phyloP scores from a whole-genome alignment of 2,888 invertebrate species.

The Mythimna impura region DNA sequence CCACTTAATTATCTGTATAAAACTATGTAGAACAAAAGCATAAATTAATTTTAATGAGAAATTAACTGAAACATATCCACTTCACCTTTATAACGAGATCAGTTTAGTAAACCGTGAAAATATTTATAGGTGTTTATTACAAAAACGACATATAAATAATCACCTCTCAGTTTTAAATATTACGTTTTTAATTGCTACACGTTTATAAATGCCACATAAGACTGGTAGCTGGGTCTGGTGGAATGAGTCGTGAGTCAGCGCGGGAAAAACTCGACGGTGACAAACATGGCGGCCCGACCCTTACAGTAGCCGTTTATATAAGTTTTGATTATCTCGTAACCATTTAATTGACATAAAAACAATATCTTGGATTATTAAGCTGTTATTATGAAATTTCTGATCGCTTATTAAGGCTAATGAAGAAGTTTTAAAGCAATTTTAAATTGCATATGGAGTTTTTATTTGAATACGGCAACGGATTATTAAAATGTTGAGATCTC shows the following conservation, averaged over 20 bases:
- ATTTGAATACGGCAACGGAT: background rate
- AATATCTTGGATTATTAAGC: constrained; percentile 33
- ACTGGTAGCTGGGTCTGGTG: constrained; percentile 50
- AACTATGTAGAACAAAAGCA: background rate
- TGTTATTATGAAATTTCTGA: constrained; percentile 20
- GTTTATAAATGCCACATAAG: constrained; percentile 53
- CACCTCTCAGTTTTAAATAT: constrained; percentile 31
- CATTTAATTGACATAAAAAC: constrained; percentile 31
- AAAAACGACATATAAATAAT: constrained; percentile 43
- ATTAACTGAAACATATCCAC: constrained; percentile 34
- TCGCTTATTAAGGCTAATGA: constrained; percentile 28
- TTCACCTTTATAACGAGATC: constrained; percentile 45
- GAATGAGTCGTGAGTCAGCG: constrained; percentile 70
- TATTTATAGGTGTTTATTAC: constrained; percentile 43
- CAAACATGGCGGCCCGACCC: constrained; percentile 52
- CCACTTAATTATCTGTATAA: constrained; percentile 8
- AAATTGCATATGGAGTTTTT: background rate
- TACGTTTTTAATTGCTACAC: constrained; percentile 54
- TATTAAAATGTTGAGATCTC: no score
- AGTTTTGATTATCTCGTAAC: constrained; percentile 41
- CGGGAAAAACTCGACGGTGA: constrained; percentile 69
- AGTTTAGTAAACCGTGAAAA: constrained; percentile 37
- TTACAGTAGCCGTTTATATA: constrained; percentile 21
- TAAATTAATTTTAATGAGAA: constrained; percentile 37
- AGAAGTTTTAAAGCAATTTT: constrained; percentile 18